These are phyloP conservation scores for Dunckerocampus dactyliophorus DNA, from an alignment of 2,113 vertebrate genomes.

Conservation along the genomic window DNA sequence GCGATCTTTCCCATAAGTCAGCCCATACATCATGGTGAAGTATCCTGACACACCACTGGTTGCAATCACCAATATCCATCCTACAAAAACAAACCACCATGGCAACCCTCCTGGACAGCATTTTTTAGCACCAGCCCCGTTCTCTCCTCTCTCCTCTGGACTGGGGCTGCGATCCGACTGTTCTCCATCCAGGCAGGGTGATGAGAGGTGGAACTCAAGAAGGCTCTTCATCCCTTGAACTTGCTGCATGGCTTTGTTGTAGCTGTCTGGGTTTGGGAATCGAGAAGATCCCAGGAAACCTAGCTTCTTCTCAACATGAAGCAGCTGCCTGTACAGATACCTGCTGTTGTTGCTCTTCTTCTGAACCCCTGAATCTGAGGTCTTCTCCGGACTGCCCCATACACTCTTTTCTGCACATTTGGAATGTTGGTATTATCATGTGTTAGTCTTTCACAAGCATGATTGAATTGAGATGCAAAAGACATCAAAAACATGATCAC, in stretches of 20 bases:
- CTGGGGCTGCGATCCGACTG: conserved; percentile 49
- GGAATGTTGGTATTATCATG: neutral
- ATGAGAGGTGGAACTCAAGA: conserved; percentile 65
- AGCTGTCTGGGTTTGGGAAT: conserved; percentile 76
- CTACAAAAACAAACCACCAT: conserved; percentile 90
- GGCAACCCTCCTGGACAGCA: conserved; percentile 76
- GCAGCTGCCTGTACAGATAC: conserved; percentile 83
- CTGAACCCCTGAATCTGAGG: conserved; percentile 41
- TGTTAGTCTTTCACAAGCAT: neutral
- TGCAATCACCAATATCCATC: conserved; percentile 82
- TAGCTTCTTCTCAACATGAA: conserved; percentile 79
- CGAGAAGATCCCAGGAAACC: conserved; percentile 73
- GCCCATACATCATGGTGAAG: conserved; percentile 91
- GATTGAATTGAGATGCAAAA: neutral
- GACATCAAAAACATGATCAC: neutral
- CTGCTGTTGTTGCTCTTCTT: conserved; percentile 70
- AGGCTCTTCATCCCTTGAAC: conserved; percentile 81
- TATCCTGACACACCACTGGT: conserved; percentile 84
- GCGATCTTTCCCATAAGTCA: conserved; percentile 84
- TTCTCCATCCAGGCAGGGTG: conserved; percentile 46
- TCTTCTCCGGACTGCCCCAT: conserved; percentile 57
- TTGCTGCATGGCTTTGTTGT: conserved; percentile 76
- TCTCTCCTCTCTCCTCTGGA: conserved; percentile 38
- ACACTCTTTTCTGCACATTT: conserved; percentile 55
- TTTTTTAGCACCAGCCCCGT: conserved; percentile 40